Evolutionary conservation across 2,888 invertebrate genomes (phyloP), one percentile per base, ranked within the genome.

Genomic region (Linnaemya vulpina): DNA sequence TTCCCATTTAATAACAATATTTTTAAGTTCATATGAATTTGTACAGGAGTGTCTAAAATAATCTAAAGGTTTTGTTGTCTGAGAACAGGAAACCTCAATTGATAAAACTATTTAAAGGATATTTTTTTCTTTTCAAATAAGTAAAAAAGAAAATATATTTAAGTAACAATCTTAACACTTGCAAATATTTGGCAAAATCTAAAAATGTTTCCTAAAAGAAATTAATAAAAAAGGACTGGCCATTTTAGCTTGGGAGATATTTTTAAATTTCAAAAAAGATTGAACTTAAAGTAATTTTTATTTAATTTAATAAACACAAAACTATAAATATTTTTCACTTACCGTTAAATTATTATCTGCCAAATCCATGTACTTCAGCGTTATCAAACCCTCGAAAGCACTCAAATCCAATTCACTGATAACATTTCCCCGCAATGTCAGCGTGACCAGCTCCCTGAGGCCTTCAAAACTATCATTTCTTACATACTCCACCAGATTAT

Each of bases 331-430:
- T 15, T 15, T 43, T 20, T 5, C 22, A 90, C 91, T 93, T 62
- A 94, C 93, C 88, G 96, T 95, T 90, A 98, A 94, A 91, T 96
- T 96, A 92, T 98, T 98, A 91, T 96, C 95, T 87, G 96, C 95
- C 86, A 97, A 93, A 92, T 96, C 95, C 89, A 97, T 93, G 89
- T 94, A 94, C 84, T 95, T 95, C 63, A 98, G 92, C 63, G 95
- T 94, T 70, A 95, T 94, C 74, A 97, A 93, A 79, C 96, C 96
- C 88, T 96, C 95, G 88, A 97, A 95, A 65, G 96, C 95, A 86
- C 95, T 94, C 87, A 95, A 94, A 91, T 95, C 95, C 86, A 97
- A 93, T 85, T 94, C 94, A 78, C 94, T 94, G 88, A 98, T 95
- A 70, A 96, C 94, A 92, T 98, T 98, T 87, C 95, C 95, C 78